Evolutionary conservation across 1,140 invertebrate genomes (phyloP).

Genomic region (Papilio machaon): DNA sequence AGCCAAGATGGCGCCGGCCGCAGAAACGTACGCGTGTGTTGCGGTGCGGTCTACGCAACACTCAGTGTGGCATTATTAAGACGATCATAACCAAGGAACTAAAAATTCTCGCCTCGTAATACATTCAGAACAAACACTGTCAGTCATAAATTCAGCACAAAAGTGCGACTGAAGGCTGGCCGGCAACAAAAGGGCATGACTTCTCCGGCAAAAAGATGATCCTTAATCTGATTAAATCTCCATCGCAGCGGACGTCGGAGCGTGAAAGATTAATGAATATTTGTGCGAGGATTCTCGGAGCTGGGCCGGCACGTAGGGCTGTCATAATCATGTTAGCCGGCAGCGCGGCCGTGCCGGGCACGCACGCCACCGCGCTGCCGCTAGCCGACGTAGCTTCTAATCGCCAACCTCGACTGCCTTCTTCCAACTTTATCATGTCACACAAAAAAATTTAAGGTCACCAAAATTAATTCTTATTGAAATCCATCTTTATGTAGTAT

Average conservation of each 20-base stretch:
- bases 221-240: constrained; percentile 82
- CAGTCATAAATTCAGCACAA: constrained; percentile 77
- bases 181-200: constrained; percentile 79
- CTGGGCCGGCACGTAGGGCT: constrained; percentile 76
- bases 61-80: not conserved
- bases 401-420: constrained; percentile 36
- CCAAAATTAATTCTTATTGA: not conserved
- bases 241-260: constrained; percentile 79
- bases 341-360: constrained; percentile 68
- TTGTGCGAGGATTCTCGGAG: constrained; percentile 78
- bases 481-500: not conserved
- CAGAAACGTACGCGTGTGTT: constrained; percentile 38
- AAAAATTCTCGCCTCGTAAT: constrained; percentile 51
- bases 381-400: constrained; percentile 36
- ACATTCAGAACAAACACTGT: constrained; percentile 75
- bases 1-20: constrained; percentile 61
- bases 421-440: constrained; percentile 55
- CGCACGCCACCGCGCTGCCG: constrained; percentile 60
- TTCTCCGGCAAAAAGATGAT: constrained; percentile 81
- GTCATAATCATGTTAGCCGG: constrained; percentile 81
- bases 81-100: constrained; percentile 34
- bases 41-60: constrained; percentile 28
- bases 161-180: constrained; percentile 74
- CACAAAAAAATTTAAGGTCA: constrained; percentile 34
- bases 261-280: constrained; percentile 82